Base-by-base conservation (phyloP, 2,888 invertebrate species). In the Drosophila niveifrons region DNA sequence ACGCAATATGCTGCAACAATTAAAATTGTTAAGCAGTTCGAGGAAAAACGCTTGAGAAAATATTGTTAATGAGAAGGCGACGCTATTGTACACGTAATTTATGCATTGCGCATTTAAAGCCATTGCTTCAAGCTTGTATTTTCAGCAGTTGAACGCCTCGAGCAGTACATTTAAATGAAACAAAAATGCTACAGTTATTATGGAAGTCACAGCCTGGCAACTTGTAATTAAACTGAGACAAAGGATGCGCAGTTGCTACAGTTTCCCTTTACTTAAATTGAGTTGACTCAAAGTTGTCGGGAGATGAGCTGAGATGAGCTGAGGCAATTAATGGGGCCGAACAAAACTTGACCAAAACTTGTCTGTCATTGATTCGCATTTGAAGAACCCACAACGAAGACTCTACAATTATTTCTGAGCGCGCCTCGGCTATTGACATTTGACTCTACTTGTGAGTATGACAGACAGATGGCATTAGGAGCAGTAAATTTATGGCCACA, bases 361-460 rank as follows among this genome's bases (percentile, higher is more conserved):
- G 56, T 56, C 56, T 47, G 43, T n/a, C 51, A 57, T 41, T 59
- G 52, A 66, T 47, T 55, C 23, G 10, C 34, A 39, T 39, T 66
- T 18, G n/a, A 17, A 10, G 13, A 48, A 10, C 11, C 11, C 31
- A 10, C 31, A 29, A 44, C 18, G 3, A 39, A 55, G 23, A 18
- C 58, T 23, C 56, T 41, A 47, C 61, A 68, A 77, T 75, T 65
- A 55, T 29, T 41, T 15, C 15, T 8, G 43, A 11, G 34, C 29
- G 53, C 18, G 46, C 55, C 57, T 39, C 39, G 78, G 66, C 71
- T 76, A 73, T 79, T 80, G 80, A 74, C 75, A 78, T 72, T 87
- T 82, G 85, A 72, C 85, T 58, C 57, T 28, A 51, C 50, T 46
- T 55, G 63, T 48, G 28, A 44, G 44, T 53, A 44, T 64, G 56